A percentile compares a stretch with the other conserved stretches of the same genome.
These are phyloP conservation scores for Lutjanus erythropterus DNA, from an alignment of 2,113 vertebrate genomes.

Conservation along the genomic window DNA sequence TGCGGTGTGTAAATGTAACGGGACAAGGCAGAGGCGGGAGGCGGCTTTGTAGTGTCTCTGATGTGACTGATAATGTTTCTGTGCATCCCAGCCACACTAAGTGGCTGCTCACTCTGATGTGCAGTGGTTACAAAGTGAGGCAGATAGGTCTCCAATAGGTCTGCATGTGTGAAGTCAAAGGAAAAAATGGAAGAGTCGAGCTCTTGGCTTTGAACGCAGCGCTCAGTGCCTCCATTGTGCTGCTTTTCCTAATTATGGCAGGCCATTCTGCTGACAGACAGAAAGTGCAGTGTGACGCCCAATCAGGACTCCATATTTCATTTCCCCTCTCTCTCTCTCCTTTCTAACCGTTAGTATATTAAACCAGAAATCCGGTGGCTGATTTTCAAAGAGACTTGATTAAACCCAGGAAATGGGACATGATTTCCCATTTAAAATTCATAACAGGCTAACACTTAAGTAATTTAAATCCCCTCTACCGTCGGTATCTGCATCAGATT, in stretches of 20 bases:
- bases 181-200: conserved; percentile 22
- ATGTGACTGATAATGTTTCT: conserved; percentile 46
- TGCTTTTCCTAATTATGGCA: conserved; percentile 70
- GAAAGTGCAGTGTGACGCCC: conserved; percentile 53
- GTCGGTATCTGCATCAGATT: conserved; percentile 65
- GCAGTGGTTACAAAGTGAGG: conserved; percentile 33
- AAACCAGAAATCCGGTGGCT: conserved; percentile 72
- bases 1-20: conserved; percentile 35
- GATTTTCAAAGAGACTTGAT: conserved; percentile 80
- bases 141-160: conserved; percentile 31
- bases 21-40: conserved; percentile 27
- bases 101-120: conserved; percentile 40
- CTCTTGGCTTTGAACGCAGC: conserved; percentile 56
- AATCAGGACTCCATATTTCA: conserved; percentile 69
- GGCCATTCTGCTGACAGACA: conserved; percentile 72
- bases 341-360: conserved; percentile 64
- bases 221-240: conserved; percentile 54
- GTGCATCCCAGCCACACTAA: conserved; percentile 34
- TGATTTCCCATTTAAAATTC: conserved; percentile 78
- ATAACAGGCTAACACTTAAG: conserved; percentile 75
- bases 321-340: conserved; percentile 58
- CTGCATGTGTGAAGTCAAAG: conserved; percentile 12
- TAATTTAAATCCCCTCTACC: conserved; percentile 71
- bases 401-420: conserved; percentile 75
- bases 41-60: conserved; percentile 40